Base-by-base conservation (phyloP, 2,113 vertebrate genomes). In the Phalacrocorax aristotelis region DNA sequence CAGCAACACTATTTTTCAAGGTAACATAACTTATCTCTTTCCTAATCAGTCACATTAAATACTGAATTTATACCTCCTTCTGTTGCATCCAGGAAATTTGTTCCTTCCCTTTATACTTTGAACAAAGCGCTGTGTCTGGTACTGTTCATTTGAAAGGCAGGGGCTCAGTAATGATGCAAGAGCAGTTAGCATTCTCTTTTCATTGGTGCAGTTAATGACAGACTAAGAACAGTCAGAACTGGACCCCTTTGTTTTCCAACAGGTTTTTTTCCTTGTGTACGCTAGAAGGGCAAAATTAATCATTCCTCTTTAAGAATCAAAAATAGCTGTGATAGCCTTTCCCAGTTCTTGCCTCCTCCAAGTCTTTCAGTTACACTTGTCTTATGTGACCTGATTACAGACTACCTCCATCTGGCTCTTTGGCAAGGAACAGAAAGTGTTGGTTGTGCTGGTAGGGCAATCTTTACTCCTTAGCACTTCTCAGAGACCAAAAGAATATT, bases 291-390 rank as follows among this genome's bases (percentile, higher is more conserved):
- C 66, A 68, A 86, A 93, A 88, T 90, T 88, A 90, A 92, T 88
- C 89, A 76, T 83, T 61, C 54, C 87, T 87, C 84, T 77, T 69
- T 19, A 54, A 68, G 51, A 74, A 71, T 16, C 55, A 38, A 17
- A 95, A 85, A 93, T 89, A 93, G 78, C 85, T 48, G 69, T 22
- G 82, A 48, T 71, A 48, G 94, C 77, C 87, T 93, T 96, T 92
- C 76, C 46, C 71, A 90, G 79, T 10, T 66, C 58, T 58, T 83
- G 66, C 71, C 62, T 94, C 77, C 81, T 92, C 74, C 69, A 4
- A 80, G 61, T 18, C 48, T 94, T n/a, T 42, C 52, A 6, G 79
- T 16, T 72, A 23, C 78, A 30, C 29, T 79, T 89, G 85, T 87
- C 71, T 49, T 27, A 15, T 1, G 17, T 87, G 92, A 83, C 96